Evolutionary conservation across 23 tunicate species (phyloP).

Genomic region (Halocynthia aurantium): DNA sequence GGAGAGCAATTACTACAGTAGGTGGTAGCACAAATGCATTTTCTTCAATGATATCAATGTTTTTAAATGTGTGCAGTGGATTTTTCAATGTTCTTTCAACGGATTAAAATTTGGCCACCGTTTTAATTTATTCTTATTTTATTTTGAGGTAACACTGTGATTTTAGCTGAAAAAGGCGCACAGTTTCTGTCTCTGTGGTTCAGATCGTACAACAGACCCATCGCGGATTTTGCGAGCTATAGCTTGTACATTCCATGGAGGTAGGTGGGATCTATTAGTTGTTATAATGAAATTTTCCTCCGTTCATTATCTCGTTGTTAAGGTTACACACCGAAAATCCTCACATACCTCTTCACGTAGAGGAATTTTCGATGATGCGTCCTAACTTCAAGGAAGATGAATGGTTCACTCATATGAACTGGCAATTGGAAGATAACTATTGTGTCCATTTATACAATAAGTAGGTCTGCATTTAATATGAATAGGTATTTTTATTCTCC

Average conservation of each 20-base stretch:
- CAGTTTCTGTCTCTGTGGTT: neutral
- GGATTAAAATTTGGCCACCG: neutral
- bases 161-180: slow-evolving; percentile 6
- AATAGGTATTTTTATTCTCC: neutral
- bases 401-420: slow-evolving; percentile 8
- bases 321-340: slow-evolving; percentile 1
- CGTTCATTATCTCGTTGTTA: neutral
- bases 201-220: neutral
- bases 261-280: neutral
- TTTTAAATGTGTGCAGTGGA: neutral
- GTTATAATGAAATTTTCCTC: too few relatives aligned
- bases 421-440: slow-evolving; percentile 1
- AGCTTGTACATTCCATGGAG: slow-evolving; percentile 7
- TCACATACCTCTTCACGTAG: neutral
- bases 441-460: neutral
- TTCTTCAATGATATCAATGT: neutral
- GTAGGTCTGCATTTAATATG: neutral
- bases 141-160: slow-evolving; percentile 1
- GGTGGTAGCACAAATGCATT: neutral
- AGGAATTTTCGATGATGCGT: slow-evolving; percentile 7
- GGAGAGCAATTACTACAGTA: neutral
- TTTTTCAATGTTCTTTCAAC: neutral
- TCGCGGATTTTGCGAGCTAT: neutral
- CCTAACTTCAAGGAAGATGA: slow-evolving; percentile 9
- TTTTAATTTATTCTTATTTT: neutral